Evolutionary conservation across 1,140 invertebrate species (phyloP), one percentile per base, ranked within the genome.

Genomic region (Magallana angulata): DNA sequence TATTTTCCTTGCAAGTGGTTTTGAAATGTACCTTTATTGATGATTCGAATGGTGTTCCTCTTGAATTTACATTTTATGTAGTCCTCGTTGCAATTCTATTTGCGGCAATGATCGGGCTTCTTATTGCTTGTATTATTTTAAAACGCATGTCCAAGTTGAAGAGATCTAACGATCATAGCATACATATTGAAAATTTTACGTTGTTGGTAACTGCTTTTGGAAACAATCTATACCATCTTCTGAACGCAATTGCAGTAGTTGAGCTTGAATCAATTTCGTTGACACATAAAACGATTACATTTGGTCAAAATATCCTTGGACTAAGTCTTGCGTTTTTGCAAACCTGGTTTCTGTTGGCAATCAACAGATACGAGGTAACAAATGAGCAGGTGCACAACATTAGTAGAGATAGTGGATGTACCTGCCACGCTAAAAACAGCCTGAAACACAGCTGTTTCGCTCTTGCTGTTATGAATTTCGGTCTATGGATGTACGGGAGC

Each of bases 401-500:
- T 8, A 76, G 36, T 30, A 76, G 24, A 18, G 68, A 76, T 2
- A 76, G 24, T 76, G 24, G 68, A 76, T 36, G 68, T 76, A 30
- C 68, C 24, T 76, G 24, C 24, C 24, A 76, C 30, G 68, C 68
- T 7, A 76, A 76, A 30, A 76, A 18, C 8, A 76, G 68, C 14
- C 68, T 76, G 0, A 76, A 76, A 76, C 24, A 76, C 14, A 76
- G 68, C 24, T 76, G 68, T 12, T 24, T 76, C 9, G 68, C 68
- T 24, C 68, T 76, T 12, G 68, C 68, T 11, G 68, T 76, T 11
- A 76, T 76, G 68, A 76, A 76, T 30, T 76, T 76, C 14, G 68
- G 68, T 30, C 36, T 76, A 30, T 76, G 68, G 68, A 76, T 30
- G 4, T 76, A 76, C 11, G 68, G 68, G 1, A 76, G 68, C 11